phyloP scores from a whole-genome alignment of 2,797 vertebrate species.

The Notamacropus eugenii region DNA sequence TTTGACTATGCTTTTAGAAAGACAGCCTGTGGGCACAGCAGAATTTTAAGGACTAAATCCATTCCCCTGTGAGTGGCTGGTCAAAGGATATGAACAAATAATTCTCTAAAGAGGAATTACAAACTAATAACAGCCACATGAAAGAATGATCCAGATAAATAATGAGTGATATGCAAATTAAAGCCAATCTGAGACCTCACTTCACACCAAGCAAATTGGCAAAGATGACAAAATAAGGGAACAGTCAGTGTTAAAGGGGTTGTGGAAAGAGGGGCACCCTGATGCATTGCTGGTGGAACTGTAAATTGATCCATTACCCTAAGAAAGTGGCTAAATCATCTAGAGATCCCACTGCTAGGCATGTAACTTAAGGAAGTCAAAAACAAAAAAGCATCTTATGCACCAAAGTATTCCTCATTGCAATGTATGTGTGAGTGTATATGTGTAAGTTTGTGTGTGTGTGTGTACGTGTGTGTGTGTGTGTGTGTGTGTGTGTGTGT shows the following conservation, averaged over 20 bases:
- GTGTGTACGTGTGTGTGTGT: neutral
- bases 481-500: no score
- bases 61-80: neutral
- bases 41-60: conserved; percentile 34
- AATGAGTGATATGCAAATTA: neutral
- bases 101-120: neutral
- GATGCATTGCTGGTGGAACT: neutral
- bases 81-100: neutral
- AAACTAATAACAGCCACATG: neutral
- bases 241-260: neutral
- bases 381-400: neutral
- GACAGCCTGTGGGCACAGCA: conserved; percentile 25
- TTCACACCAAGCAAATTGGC: neutral
- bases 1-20: conserved; percentile 30
- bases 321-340: neutral
- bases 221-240: neutral
- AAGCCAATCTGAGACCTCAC: neutral
- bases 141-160: neutral
- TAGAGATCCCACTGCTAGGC: neutral
- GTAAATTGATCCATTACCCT: neutral
- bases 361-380: neutral
- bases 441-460: neutral
- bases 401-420: neutral
- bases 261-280: neutral
- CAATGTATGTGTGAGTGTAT: neutral